Percentiles rank a stretch among this genome's conserved stretches.
phyloP scores from a whole-genome alignment of 2,113 vertebrate species.

The Jaculus jaculus region DNA sequence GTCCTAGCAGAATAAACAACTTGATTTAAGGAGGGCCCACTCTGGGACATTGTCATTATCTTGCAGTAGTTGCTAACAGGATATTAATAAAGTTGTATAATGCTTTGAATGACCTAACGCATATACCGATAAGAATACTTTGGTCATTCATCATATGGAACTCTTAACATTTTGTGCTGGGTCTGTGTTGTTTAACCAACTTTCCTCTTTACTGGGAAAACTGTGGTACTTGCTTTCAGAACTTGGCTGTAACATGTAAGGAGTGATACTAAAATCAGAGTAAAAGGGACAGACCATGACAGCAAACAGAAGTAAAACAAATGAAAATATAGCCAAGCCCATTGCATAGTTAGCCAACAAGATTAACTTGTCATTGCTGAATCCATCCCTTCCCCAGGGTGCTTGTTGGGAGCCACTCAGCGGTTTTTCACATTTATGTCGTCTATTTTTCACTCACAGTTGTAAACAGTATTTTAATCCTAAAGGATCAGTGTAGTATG shows the following conservation, averaged over 20 bases:
- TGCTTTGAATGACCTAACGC: not conserved
- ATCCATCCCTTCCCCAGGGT: rapidly evolving
- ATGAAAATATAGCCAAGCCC: not conserved
- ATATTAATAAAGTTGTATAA: not conserved
- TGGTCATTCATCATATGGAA: not conserved
- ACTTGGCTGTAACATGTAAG: not conserved
- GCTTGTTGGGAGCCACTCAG: not conserved
- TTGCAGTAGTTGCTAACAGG: not conserved
- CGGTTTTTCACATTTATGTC: conserved; percentile 18
- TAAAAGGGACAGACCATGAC: not conserved
- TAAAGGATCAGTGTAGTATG: not conserved
- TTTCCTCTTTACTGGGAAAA: not conserved
- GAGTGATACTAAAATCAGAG: not conserved
- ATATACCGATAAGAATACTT: not conserved
- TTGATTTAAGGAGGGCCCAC: not conserved
- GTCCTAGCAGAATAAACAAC: not conserved
- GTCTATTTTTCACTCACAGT: not conserved
- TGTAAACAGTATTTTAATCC: conserved; percentile 30
- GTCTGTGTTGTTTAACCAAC: not conserved
- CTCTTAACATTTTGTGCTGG: not conserved
- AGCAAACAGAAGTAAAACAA: not conserved
- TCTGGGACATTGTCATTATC: not conserved
- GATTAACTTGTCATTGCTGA: not conserved
- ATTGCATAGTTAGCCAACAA: not conserved
- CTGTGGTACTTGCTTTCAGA: not conserved